Evolutionary conservation across 2,888 invertebrate genomes (phyloP).

Genomic region (Thera obeliscata): DNA sequence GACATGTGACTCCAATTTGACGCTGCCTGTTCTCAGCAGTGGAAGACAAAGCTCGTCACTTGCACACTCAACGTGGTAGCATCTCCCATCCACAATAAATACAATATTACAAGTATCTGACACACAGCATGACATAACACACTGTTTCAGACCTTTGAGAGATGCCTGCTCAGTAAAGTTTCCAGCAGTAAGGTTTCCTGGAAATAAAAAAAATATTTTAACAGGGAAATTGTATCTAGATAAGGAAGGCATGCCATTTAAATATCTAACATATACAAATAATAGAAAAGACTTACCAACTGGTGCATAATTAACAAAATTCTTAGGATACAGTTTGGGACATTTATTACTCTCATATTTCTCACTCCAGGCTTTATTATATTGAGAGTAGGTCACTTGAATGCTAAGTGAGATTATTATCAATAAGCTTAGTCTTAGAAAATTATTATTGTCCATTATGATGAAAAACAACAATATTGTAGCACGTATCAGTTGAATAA

Average conservation of each 20-base stretch:
- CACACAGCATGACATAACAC: slow-evolving; percentile 88
- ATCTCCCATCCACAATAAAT: slow-evolving; percentile 89
- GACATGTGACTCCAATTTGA: slow-evolving; percentile 86
- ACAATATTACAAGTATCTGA: slow-evolving; percentile 90
- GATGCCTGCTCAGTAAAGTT: slow-evolving; percentile 84
- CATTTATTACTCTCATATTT: slow-evolving; percentile 81
- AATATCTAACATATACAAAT: not conserved
- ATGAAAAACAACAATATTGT: slow-evolving; percentile 16
- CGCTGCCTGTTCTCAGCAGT: slow-evolving; percentile 75
- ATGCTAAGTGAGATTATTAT: slow-evolving; percentile 59
- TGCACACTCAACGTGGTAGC: slow-evolving; percentile 90
- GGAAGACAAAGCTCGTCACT: slow-evolving; percentile 90
- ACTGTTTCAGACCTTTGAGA: slow-evolving; percentile 83
- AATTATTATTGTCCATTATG: slow-evolving; percentile 47
- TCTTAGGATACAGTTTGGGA: slow-evolving; percentile 81
- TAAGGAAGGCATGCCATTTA: not conserved
- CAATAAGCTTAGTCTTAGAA: slow-evolving; percentile 50
- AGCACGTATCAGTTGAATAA: slow-evolving; percentile 10
- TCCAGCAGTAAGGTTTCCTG: slow-evolving; percentile 85
- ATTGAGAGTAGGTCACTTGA: slow-evolving; percentile 63
- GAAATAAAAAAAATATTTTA: not conserved
- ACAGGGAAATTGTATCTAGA: not conserved
- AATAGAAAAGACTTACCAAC: slow-evolving; percentile 69
- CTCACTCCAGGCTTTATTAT: slow-evolving; percentile 76
- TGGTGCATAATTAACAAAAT: slow-evolving; percentile 83